Evolutionary conservation across 2,113 vertebrate genomes (phyloP), one percentile per base, ranked within the genome.

Genomic region (Eulacestoma nigropectus): DNA sequence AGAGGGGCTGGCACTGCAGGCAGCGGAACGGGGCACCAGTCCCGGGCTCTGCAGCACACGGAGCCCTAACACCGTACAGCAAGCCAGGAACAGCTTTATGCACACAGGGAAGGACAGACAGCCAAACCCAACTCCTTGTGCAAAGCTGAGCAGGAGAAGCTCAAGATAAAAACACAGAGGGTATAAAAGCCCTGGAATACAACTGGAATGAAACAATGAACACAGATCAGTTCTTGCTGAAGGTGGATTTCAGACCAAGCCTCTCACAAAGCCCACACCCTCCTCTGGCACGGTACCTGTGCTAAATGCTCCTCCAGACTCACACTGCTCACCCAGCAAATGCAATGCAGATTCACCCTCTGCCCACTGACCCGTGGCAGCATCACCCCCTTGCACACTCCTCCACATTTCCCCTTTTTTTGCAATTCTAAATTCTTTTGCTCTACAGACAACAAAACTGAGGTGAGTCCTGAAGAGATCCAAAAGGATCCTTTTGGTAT

Each of bases 281-380:
- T n/a, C 35, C 62, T 76, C 35, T 56, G 83, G 26, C 41, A 18
- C 14, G 16, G 65, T 14, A 64, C 53, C 70, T n/a, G 52, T 25
- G 42, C 78, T 55, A 25, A 25, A 22, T 1, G 32, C 5, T n/a
- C 37, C 67, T 77, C 37, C 85, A 76, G 52, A 9, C 16, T 30
- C 18, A 1, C 26, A 13, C 14, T 35, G 84, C n/a, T 13, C 57
- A 23, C 20, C 63, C 42, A 20, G 10, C 50, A 74, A 21, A 5
- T 42, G 69, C 89, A 87, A 10, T 4, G 14, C 74, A 47, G 55
- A 44, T 2, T 10, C 9, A 17, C 32, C 62, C 74, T 33, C 37
- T 29, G 53, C 29, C 65, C 72, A 15, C 26, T 33, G 19, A 49
- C 13, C 67, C 5, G 0, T 0, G 5, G 75, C 1, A 67, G n/a